Base-by-base conservation (phyloP, 2,797 vertebrate genomes). In the Chelidonichthys spinosus region DNA sequence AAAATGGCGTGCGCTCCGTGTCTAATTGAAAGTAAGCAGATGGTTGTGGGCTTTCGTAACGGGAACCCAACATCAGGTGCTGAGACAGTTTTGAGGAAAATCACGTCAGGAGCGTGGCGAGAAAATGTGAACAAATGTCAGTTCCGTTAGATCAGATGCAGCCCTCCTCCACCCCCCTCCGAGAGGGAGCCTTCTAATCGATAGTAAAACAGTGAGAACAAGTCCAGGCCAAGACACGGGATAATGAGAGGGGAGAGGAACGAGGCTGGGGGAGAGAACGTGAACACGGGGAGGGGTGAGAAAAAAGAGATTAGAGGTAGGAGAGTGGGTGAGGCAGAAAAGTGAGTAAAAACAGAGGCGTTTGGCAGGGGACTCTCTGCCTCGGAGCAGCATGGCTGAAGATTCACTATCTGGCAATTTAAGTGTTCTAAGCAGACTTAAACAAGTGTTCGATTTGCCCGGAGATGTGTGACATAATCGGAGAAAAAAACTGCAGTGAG, bases 101-200 rank as follows among this genome's bases (percentile, higher is more conserved):
- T 78, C 69, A 78, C 15, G 33, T 75, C 63, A 47, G 80, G 72
- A 63, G 53, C 43, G 17, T 35, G 1, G 54, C 70, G 67, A 86
- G 77, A 82, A 25, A 93, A 92, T 76, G 84, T 71, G 87, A 88
- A 91, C 87, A 93, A 91, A 91, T 92, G 85, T 90, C 73, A 49
- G 79, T 77, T 91, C 73, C 49, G 72, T 89, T 88, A 83, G 87
- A 90, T 90, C 87, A 88, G 87, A 91, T 84, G 72, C 66, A 72
- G 73, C 69, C 76, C 74, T 63, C 74, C 83, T 56, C 56, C 78
- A 78, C 76, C 81, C 25, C 25, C 25, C 25, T 25, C 25, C 85
- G 60, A 33, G 85, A 75, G 89, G 74, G 73, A 79, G 58, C 59
- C 50, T 33, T 71, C 70, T 73, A 78, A 89, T 93, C 90, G 44